These are phyloP conservation scores for Pipa parva DNA, from an alignment of 2,113 vertebrate species.

Conservation along the genomic window DNA sequence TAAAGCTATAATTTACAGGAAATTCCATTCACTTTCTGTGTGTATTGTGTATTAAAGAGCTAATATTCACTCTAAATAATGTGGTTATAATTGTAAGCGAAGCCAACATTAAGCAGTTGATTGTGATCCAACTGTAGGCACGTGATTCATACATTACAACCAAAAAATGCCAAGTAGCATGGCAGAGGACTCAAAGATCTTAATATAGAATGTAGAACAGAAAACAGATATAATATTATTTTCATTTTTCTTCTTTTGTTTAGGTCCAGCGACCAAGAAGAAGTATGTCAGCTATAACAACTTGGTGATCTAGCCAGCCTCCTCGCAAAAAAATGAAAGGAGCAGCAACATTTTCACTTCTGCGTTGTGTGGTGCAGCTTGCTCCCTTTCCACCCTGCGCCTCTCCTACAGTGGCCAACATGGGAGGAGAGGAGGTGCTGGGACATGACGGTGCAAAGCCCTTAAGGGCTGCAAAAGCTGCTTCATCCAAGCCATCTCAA, in stretches of 20 bases:
- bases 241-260: neutral
- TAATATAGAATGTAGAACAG: too few species aligned
- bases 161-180: too few species aligned
- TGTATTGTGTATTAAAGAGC: too few species aligned
- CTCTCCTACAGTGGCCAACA: conserved; percentile 46
- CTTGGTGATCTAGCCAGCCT: conserved; percentile 78
- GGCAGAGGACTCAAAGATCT: too few species aligned
- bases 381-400: conserved; percentile 52
- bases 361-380: conserved; percentile 37
- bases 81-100: too few species aligned
- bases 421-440: conserved; percentile 47
- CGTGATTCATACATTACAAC: too few species aligned
- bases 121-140: too few species aligned
- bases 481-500: conserved; percentile 55
- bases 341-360: conserved; percentile 41
- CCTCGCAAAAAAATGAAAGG: conserved; percentile 43
- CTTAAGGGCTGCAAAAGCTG: conserved; percentile 53
- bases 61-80: too few species aligned
- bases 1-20: too few species aligned
- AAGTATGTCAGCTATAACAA: conserved; percentile 94
- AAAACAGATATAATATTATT: too few species aligned
- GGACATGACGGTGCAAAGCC: conserved; percentile 49
- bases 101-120: too few species aligned
- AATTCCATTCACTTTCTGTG: too few species aligned
- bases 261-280: conserved; percentile 89